These are phyloP conservation scores for Tauraco erythrolophus DNA, from an alignment of 2,113 vertebrate genomes.

Conservation along the genomic window DNA sequence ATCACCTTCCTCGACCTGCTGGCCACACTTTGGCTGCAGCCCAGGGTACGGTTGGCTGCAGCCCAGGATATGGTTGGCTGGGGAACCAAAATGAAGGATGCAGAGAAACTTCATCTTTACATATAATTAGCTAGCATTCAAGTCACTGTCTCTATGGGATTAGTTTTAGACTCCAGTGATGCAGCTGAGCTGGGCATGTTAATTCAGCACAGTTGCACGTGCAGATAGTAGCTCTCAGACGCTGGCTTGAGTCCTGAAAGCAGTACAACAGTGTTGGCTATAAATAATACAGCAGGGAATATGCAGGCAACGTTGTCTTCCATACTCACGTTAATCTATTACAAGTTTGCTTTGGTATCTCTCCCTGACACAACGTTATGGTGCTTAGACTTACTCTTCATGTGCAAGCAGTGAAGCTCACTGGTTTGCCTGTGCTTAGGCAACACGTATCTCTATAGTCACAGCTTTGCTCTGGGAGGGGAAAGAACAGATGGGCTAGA, in stretches of 20 bases:
- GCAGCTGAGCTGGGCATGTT: background rate
- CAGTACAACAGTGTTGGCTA: background rate
- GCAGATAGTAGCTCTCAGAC: background rate
- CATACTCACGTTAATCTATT: background rate
- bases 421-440: background rate
- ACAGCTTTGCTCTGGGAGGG: background rate
- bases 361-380: background rate
- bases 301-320: background rate
- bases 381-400: background rate
- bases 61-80: no score
- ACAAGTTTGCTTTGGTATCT: constrained; percentile 40
- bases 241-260: background rate
- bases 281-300: background rate
- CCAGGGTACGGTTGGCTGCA: no score
- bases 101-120: background rate
- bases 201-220: background rate
- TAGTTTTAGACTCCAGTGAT: background rate
- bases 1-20: no score
- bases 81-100: background rate
- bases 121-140: constrained; percentile 1
- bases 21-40: no score
- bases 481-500: background rate
- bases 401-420: background rate
- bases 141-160: background rate
- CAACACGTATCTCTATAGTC: background rate